Conservation (phyloP, 2,888 invertebrate genomes). For the Patella depressa region DNA sequence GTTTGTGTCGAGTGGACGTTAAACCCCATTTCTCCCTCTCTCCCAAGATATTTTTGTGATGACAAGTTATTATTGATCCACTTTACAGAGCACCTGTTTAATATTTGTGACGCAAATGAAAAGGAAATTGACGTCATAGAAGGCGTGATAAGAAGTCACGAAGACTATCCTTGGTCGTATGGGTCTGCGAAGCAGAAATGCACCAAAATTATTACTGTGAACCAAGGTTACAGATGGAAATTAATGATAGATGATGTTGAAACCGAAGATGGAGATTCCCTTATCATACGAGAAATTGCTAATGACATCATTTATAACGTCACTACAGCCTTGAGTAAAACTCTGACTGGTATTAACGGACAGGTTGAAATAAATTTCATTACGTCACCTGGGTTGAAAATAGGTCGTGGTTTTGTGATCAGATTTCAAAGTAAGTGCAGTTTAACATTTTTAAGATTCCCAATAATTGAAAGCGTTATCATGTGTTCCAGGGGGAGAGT, state of each 20-base stretch:
- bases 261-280: neutral
- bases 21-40: too few species aligned
- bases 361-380: neutral
- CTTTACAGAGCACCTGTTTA: slow-evolving; percentile 25
- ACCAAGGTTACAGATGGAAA: neutral
- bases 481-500: too few species aligned
- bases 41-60: too few species aligned
- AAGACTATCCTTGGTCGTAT: slow-evolving; percentile 27
- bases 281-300: neutral
- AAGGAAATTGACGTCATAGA: neutral
- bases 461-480: too few species aligned
- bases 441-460: too few species aligned
- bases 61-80: too few species aligned
- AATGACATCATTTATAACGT: neutral
- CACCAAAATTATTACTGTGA: neutral
- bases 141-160: slow-evolving; percentile 24
- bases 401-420: neutral
- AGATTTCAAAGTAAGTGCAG: neutral
- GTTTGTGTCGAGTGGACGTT: too few species aligned
- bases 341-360: neutral
- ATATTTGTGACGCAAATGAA: slow-evolving; percentile 22
- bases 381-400: neutral
- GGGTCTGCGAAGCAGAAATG: neutral
- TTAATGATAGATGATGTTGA: neutral
- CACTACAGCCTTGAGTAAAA: neutral